Conservation (phyloP, 2,797 vertebrate genomes). For the Ceryle rudis region DNA sequence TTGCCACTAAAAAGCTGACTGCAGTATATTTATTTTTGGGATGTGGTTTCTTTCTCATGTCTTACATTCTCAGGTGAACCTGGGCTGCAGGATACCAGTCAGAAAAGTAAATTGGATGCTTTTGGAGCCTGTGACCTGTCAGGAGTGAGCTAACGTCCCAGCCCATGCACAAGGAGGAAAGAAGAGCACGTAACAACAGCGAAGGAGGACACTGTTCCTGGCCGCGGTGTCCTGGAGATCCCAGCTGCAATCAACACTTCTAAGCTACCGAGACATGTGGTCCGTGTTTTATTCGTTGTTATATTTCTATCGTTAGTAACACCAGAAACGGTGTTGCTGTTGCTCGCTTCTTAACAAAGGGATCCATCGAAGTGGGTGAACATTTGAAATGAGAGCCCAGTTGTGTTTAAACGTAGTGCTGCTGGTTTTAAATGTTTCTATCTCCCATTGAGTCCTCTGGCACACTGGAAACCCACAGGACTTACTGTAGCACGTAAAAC, state of each 20-base stretch:
- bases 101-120: conserved; percentile 82
- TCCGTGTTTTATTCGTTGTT: background rate
- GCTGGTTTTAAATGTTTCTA: background rate
- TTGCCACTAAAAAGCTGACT: background rate
- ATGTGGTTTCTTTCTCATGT: background rate
- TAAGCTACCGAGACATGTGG: background rate
- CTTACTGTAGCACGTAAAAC: background rate
- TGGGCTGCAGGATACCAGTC: conserved; percentile 86
- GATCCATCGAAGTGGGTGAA: background rate
- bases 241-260: background rate
- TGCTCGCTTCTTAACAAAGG: background rate
- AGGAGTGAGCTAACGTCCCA: conserved; percentile 84
- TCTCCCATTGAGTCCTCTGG: background rate
- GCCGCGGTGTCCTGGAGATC: background rate
- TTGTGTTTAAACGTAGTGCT: background rate
- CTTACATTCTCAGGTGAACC: conserved; percentile 80
- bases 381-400: too few relatives aligned
- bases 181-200: conserved; percentile 1
- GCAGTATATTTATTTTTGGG: background rate
- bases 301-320: background rate
- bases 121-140: conserved; percentile 76
- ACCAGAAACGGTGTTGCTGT: too few relatives aligned
- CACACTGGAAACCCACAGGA: background rate
- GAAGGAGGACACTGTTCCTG: background rate
- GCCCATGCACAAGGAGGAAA: conserved; percentile 67